Conservation (phyloP, 2,888 invertebrate genomes). For the Trypoxylon attenuatum region DNA sequence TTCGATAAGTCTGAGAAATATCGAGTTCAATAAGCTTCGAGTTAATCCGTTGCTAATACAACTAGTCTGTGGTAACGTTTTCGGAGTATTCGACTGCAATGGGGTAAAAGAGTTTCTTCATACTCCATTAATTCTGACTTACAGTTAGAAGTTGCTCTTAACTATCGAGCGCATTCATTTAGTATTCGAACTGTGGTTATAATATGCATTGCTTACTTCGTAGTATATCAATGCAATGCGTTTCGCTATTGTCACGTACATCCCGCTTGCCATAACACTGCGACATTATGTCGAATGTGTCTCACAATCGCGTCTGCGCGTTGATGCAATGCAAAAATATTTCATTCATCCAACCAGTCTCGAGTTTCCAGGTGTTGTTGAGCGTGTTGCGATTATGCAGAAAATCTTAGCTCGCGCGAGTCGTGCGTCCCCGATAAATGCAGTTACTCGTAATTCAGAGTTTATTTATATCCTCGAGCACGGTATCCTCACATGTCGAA, state of each 20-base stretch:
- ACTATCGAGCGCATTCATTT: no score
- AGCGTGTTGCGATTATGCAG: neutral
- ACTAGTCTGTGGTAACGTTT: no score
- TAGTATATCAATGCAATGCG: neutral
- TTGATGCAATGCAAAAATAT: neutral
- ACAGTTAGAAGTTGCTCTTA: no score
- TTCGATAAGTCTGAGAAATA: no score
- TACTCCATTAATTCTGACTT: no score
- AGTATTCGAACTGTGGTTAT: no score
- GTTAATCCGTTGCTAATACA: no score
- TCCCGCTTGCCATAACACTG: neutral
- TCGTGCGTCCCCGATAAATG: neutral
- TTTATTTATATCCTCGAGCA: conserved; percentile 8
- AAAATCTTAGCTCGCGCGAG: neutral
- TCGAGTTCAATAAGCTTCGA: no score
- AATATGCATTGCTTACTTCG: no score
- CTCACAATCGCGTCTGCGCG: neutral
- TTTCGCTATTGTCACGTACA: neutral
- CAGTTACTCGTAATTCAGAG: neutral
- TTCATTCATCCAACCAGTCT: neutral
- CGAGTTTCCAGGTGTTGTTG: neutral
- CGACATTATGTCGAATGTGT: neutral
- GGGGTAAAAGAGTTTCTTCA: no score
- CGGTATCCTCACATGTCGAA: conserved; percentile 16
- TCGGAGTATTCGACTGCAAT: no score